Conservation (phyloP, 2,797 vertebrate species). For the Psittacula derbiana region DNA sequence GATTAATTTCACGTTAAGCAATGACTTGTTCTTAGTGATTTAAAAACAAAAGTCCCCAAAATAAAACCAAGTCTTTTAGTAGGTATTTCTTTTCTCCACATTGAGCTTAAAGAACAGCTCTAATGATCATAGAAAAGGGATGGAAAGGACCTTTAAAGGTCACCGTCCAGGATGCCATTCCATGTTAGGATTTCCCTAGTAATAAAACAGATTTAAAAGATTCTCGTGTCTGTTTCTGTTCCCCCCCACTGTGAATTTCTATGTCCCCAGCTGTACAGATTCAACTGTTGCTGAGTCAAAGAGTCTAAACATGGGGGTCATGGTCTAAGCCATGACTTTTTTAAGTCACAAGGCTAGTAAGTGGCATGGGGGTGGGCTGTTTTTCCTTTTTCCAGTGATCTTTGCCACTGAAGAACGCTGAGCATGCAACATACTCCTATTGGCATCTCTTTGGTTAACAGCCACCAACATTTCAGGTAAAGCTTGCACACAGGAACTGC, state of each 20-base stretch:
- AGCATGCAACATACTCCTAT: background rate
- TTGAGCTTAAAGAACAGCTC: background rate
- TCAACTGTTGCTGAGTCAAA: background rate
- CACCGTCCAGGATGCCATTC: background rate
- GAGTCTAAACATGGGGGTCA: background rate
- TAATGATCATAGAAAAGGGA: background rate
- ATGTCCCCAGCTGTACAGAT: background rate
- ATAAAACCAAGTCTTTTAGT: background rate
- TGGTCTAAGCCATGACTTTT: background rate
- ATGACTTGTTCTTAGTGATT: background rate
- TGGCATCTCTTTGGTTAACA: background rate
- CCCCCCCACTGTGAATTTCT: background rate
- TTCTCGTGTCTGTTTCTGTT: background rate
- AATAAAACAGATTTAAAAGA: conserved; percentile 9
- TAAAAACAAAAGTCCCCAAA: background rate
- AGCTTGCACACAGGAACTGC: background rate
- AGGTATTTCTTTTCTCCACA: background rate
- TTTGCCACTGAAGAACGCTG: background rate
- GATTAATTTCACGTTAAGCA: conserved; percentile 33
- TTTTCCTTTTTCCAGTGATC: background rate
- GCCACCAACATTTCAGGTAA: background rate
- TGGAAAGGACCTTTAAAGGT: background rate
- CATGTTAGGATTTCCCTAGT: background rate
- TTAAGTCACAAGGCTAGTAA: background rate
- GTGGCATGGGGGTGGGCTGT: background rate